Evolutionary conservation across 2,888 invertebrate species (phyloP), one percentile per base, ranked within the genome.

Genomic region (Scotopteryx bipunctaria): DNA sequence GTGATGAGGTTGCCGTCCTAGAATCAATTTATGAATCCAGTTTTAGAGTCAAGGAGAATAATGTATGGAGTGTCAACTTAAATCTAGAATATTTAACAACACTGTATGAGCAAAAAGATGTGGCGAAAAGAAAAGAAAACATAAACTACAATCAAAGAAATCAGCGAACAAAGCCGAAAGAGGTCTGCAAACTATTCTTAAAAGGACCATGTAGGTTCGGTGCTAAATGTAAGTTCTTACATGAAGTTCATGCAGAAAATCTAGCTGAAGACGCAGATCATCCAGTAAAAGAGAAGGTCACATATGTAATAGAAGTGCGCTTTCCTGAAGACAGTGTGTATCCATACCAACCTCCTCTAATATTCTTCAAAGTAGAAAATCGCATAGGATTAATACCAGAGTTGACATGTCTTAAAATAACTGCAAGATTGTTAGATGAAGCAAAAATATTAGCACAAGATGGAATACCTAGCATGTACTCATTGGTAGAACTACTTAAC

Each of bases 11-110:
- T 76, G 93, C 93, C 57, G 95, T 94, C 0, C 79, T 96, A 21
- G 93, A 94, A 79, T 95, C 95, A 9, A 96, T 96, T 58, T 96
- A 95, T 66, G 95, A 95, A 52, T 83, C 91, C 19, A 89, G 91
- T 19, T 96, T 95, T 73, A 90, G 86, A 66, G 93, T 94, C 55
- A 94, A 94, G 73, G 94, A 95, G 46, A 87, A 90, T 44, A 93
- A 95, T 80, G 91, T 95, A 11, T 96, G 96, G 96, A 92, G 88
- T 56, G 82, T 96, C 0, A 92, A 92, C 67, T 81, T 96, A 47
- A 91, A 93, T 66, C 78, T 95, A 49, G 92, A 94, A 64, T 95
- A 94, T 75, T 75, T 95, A 63, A 82, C 94, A 1, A 85, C 87
- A 72, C 73, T 85, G 60, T 92, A 92, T 61, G 85, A 91, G 64